Evolutionary conservation across 2,888 invertebrate genomes (phyloP).

Genomic region (Harpalus rubripes): DNA sequence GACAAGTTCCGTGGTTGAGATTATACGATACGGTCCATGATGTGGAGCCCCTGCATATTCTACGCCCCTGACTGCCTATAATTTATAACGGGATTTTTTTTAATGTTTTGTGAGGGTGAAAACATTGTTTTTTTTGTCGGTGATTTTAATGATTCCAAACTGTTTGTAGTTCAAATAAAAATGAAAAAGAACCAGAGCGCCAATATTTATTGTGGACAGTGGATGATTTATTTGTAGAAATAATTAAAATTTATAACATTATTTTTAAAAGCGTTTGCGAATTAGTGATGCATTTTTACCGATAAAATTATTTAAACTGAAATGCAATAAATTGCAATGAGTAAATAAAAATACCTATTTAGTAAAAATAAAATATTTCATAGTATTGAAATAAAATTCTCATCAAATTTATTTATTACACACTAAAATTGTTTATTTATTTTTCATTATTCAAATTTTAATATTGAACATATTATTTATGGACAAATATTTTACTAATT

Average conservation of each 20-base stretch:
- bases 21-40: slow-evolving; percentile 40
- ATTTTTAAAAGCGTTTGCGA: background rate
- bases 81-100: slow-evolving; percentile 55
- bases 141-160: slow-evolving; percentile 37
- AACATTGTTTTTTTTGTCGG: slow-evolving; percentile 30
- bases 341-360: background rate
- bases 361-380: background rate
- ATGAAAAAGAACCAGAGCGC: slow-evolving; percentile 16
- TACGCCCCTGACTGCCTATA: slow-evolving; percentile 51
- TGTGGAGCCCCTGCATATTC: slow-evolving; percentile 47
- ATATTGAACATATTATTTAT: background rate
- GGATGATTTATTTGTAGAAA: slow-evolving; percentile 25
- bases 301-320: background rate
- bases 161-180: slow-evolving; percentile 43
- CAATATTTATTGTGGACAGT: slow-evolving; percentile 35
- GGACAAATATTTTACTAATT: background rate
- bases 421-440: background rate
- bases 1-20: slow-evolving; percentile 53
- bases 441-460: background rate
- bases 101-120: slow-evolving; percentile 43
- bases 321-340: background rate
- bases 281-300: background rate
- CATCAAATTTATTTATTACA: background rate
- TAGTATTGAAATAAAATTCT: background rate
- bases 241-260: slow-evolving; percentile 39